Conservation (phyloP, 2,797 vertebrate genomes). For the Megalops cyprinoides region DNA sequence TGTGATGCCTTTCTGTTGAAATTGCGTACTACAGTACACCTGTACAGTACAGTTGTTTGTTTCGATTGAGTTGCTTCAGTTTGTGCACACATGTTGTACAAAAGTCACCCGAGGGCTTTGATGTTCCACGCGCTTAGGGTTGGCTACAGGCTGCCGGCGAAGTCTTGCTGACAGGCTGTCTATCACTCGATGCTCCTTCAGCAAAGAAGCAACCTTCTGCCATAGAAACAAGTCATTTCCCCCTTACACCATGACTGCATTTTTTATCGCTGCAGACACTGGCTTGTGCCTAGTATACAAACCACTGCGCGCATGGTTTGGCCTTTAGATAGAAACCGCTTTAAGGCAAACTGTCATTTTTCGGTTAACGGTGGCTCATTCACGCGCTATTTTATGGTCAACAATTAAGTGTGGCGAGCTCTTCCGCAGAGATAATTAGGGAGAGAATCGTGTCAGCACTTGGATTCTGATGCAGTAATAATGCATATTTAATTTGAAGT, state of each 20-base stretch:
- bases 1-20: too few species aligned
- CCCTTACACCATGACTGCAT: not conserved
- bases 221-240: not conserved
- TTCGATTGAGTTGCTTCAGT: too few species aligned
- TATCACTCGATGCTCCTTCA: not conserved
- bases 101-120: too few species aligned
- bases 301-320: not conserved
- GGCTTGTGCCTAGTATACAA: not conserved
- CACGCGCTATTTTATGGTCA: conserved; percentile 54
- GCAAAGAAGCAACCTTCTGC: not conserved
- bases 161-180: not conserved
- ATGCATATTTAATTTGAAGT: conserved; percentile 49
- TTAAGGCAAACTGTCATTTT: not conserved
- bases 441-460: conserved; percentile 29
- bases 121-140: not conserved
- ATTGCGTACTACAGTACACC: too few species aligned
- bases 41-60: too few species aligned
- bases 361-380: conserved; percentile 16
- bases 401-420: conserved; percentile 29
- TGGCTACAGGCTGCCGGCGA: not conserved
- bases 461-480: conserved; percentile 20
- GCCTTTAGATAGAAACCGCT: conserved; percentile 1
- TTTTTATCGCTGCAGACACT: not conserved
- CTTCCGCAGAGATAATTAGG: conserved; percentile 35
- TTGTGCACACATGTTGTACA: too few species aligned